Evolutionary conservation across 2,888 invertebrate species (phyloP), one percentile per base, ranked within the genome.

Genomic region (Acleris laterana): DNA sequence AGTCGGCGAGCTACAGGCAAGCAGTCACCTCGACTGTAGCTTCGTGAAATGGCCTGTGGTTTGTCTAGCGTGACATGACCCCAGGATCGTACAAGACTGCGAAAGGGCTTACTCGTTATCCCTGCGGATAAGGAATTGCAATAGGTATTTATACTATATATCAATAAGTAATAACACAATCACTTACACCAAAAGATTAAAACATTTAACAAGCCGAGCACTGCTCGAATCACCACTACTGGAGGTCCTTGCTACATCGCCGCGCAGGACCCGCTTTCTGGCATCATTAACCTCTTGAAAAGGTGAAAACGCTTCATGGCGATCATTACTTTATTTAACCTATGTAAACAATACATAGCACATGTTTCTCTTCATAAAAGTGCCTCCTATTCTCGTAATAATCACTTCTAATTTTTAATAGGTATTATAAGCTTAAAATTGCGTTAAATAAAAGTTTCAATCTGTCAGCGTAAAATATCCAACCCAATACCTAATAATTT

Each of bases 121-220:
- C 57, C 19, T 20, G 11, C 6, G 20, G 20, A 52, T 17, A 58
- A 46, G 48, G 52, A 51, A 19, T 58, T 52, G 48, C 59, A 55
- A 62, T 53, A 44, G 59, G 58, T 64, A 59, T 59, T 59, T 64
- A 65, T 53, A 60, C 53, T 60, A 65, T 49, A 60, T 50, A 55
- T 60, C 55, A 60, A 22, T n/a, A 59, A 65, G 53, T 61, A 65
- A 61, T 60, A 60, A 65, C 60, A 65, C 66, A 62, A 62, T 48
- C 48, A 62, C 66, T 66, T 66, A 66, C 66, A 66, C 57, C 65
- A 66, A 65, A 61, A 51, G 56, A 66, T 62, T 62, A 62, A 66
- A 66, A 66, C 61, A 19, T 62, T 66, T 52, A 66, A 62, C 56
- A 57, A 55, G 56, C 51, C 16, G 60, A 66, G 32, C 32, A 62